A percentile compares a stretch with the other conserved stretches of the same genome.
Conservation (phyloP, 2,113 vertebrate species). For the Aptenodytes patagonicus region DNA sequence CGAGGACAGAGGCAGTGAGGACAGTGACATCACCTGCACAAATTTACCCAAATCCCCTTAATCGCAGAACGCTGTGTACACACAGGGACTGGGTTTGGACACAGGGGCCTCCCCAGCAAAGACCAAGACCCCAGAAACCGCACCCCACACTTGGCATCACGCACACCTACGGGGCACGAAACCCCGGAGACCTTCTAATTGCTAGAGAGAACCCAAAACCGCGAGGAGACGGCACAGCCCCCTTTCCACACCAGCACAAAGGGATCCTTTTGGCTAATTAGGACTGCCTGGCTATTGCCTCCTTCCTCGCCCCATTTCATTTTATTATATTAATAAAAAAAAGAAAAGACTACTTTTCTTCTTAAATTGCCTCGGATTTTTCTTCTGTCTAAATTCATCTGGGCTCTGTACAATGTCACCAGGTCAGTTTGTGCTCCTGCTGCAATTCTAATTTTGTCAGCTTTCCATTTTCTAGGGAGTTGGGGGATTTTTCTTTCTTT, state of each 20-base stretch:
- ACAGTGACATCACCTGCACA: neutral
- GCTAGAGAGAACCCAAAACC: neutral
- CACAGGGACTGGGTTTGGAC: neutral
- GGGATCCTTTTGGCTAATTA: neutral
- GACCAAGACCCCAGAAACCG: neutral
- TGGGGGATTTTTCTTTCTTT: neutral
- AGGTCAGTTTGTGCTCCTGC: conserved; percentile 31
- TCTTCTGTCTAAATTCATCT: conserved; percentile 26
- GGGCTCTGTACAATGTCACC: conserved; percentile 41
- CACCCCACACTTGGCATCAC: neutral
- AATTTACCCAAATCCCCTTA: neutral
- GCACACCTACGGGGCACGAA: fast-evolving
- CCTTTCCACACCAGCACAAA: neutral
- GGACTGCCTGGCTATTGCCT: neutral
- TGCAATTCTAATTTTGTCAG: conserved; percentile 24
- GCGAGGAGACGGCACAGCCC: fast-evolving
- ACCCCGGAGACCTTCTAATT: neutral
- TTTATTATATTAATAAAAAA: neutral
- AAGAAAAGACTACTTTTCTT: neutral
- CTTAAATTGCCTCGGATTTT: neutral
- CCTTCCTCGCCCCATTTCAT: neutral
- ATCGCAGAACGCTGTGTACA: fast-evolving
- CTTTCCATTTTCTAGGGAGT: conserved; percentile 37
- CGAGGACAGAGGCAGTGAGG: neutral
- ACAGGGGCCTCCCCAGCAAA: fast-evolving